These are phyloP conservation scores for Trachelus stipa DNA, from an alignment of 2,888 invertebrate species.

Conservation along the genomic window DNA sequence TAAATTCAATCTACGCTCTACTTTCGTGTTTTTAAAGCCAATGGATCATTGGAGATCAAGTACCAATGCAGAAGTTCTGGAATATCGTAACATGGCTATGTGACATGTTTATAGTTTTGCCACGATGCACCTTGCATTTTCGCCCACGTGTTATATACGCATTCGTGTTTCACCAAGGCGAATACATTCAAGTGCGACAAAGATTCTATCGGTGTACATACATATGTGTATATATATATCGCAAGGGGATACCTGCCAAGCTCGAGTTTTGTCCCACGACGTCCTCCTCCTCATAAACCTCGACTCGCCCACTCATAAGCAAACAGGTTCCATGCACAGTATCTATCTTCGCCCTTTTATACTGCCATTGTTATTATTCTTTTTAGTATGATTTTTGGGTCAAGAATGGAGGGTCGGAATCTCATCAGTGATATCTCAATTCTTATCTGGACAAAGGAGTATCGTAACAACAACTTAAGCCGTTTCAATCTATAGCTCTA, in stretches of 20 bases:
- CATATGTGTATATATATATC: too few relatives aligned
- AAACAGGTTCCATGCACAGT: slow-evolving; percentile 24
- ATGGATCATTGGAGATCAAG: not conserved
- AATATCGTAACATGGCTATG: slow-evolving; percentile 4
- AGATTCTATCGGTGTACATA: not conserved
- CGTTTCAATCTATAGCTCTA: not conserved
- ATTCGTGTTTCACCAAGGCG: slow-evolving; percentile 1
- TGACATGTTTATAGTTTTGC: slow-evolving; percentile 9
- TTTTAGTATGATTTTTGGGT: not conserved
- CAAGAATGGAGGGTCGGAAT: not conserved
- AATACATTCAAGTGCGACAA: not conserved
- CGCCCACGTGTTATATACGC: slow-evolving; percentile 10
- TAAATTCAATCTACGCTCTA: not conserved
- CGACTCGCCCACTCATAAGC: slow-evolving; percentile 26
- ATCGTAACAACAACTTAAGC: not conserved
- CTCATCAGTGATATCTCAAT: not conserved
- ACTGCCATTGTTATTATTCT: not conserved
- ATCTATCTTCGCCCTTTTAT: not conserved
- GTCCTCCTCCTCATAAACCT: slow-evolving; percentile 23
- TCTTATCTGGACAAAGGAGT: not conserved
- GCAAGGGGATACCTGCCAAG: slow-evolving; percentile 1
- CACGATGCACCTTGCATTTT: slow-evolving; percentile 9
- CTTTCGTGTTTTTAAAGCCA: not conserved
- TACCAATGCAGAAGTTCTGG: not conserved
- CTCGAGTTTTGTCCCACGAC: slow-evolving; percentile 6